Evolutionary conservation across 2,797 vertebrate species (phyloP), one percentile per base, ranked within the genome.

Genomic region (Mycteria americana): DNA sequence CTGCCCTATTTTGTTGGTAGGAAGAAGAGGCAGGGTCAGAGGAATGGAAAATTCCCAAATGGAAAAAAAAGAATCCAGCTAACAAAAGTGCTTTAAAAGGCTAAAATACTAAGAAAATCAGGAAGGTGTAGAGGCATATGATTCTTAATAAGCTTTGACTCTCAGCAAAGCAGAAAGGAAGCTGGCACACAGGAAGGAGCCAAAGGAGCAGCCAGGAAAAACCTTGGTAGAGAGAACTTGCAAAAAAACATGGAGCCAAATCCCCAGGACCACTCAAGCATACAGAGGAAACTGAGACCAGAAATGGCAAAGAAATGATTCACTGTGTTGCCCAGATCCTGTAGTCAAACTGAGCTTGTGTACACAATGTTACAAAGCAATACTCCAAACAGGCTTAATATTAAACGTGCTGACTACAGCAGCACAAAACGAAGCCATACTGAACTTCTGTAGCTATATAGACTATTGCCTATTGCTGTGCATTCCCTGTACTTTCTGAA

Each of bases 111-210:
- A 43, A 70, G 43, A 70, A 76, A 88, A 31, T 74, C 76, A 81
- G 56, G 9, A 73, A 45, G 4, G 4, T 50, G 59, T 17, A 78
- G 30, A 74, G 8, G 10, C 3, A 27, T 0, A 0, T n/a, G 18
- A 27, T 45, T 67, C 21, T 57, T 80, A 60, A 19, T n/a, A 77
- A 89, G 24, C 1, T 82, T 57, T 73, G 31, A 23, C 31, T 79
- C 16, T 9, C 13, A 48, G 25, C 1, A 21, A 73, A 85, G 33
- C 30, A 30, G 17, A 89, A 85, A 64, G 11, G 13, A 67, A 75
- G 24, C 5, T 73, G 27, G 5, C 21, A 57, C 25, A 45, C 41
- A 53, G 62, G 33, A 70, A 77, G 3, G 4, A 65, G 13, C 7
- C 41, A 62, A 73, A 74, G 14, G 5, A 92, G 24, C 16, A 78